A percentile compares a stretch with the other conserved stretches of the same genome.
Conservation (phyloP, 2,113 vertebrate genomes). For the Rhombomys opimus region DNA sequence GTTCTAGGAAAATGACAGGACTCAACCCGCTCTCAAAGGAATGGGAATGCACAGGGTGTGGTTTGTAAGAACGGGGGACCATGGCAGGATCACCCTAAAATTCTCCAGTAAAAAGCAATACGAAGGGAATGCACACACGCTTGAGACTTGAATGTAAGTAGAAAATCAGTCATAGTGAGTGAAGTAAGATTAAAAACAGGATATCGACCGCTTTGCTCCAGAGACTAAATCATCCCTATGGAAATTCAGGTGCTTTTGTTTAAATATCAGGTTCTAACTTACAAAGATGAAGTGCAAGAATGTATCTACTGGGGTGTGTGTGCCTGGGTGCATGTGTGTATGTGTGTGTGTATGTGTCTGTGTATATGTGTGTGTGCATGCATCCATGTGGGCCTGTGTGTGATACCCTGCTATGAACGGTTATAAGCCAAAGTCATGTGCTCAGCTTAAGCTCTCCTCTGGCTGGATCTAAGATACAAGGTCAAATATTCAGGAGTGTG, state of each 20-base stretch:
- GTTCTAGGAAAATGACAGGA: not conserved
- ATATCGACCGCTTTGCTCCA: slow-evolving; percentile 1
- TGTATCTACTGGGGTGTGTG: not conserved
- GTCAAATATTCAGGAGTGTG: not conserved
- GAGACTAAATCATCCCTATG: not conserved
- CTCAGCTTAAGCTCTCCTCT: not conserved
- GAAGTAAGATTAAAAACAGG: slow-evolving; percentile 37
- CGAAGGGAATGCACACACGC: not conserved
- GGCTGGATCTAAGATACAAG: not conserved
- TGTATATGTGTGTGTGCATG: too few species aligned
- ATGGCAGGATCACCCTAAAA: not conserved
- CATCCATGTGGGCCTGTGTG: not conserved
- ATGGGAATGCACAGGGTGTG: not conserved
- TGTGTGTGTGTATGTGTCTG: too few species aligned
- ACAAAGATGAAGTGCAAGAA: not conserved
- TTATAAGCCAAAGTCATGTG: not conserved
- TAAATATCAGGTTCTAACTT: not conserved
- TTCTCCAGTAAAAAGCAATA: not conserved
- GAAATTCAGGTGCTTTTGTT: not conserved
- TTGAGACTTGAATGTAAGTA: slow-evolving; percentile 33
- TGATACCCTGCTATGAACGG: not conserved
- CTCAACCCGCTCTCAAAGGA: not conserved
- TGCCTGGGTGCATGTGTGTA: not conserved
- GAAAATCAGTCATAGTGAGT: slow-evolving; percentile 24
- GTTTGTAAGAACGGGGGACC: not conserved